A percentile compares a stretch with the other conserved stretches of the same genome.
Evolutionary conservation across 2,888 invertebrate genomes (phyloP).

Genomic region (Rhodophaea formosa): DNA sequence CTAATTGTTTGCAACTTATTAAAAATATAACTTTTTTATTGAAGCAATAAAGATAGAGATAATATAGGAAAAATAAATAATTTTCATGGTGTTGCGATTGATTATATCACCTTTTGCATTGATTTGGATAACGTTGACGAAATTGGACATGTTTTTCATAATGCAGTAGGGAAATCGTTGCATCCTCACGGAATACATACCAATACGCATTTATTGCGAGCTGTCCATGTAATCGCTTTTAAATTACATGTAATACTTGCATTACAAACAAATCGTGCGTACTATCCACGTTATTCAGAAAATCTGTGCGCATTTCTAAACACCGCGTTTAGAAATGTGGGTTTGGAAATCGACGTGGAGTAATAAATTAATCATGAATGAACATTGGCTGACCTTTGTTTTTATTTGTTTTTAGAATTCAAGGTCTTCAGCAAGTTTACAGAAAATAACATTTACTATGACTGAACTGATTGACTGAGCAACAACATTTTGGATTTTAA

Average conservation of each 20-base stretch:
- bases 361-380: slow-evolving; percentile 10
- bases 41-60: too few relatives aligned
- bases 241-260: slow-evolving; percentile 13
- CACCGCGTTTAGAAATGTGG: slow-evolving; percentile 1
- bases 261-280: slow-evolving; percentile 11
- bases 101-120: neutral
- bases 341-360: neutral
- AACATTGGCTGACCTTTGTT: neutral
- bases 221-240: slow-evolving; percentile 14
- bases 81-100: too few relatives aligned
- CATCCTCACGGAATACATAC: slow-evolving; percentile 3
- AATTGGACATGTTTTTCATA: slow-evolving; percentile 1
- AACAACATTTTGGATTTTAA: too few relatives aligned
- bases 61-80: too few relatives aligned
- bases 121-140: neutral
- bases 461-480: too few relatives aligned
- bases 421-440: neutral
- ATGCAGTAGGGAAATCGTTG: slow-evolving; percentile 4
- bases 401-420: neutral
- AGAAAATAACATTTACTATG: neutral
- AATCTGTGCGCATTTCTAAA: slow-evolving; percentile 10
- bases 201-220: slow-evolving; percentile 4
- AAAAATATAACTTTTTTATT: too few relatives aligned
- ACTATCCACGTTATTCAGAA: slow-evolving; percentile 11
- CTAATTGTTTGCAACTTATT: too few relatives aligned